Evolutionary conservation across 2,888 invertebrate species (phyloP), one percentile per base, ranked within the genome.

Genomic region (Mermis nigrescens): DNA sequence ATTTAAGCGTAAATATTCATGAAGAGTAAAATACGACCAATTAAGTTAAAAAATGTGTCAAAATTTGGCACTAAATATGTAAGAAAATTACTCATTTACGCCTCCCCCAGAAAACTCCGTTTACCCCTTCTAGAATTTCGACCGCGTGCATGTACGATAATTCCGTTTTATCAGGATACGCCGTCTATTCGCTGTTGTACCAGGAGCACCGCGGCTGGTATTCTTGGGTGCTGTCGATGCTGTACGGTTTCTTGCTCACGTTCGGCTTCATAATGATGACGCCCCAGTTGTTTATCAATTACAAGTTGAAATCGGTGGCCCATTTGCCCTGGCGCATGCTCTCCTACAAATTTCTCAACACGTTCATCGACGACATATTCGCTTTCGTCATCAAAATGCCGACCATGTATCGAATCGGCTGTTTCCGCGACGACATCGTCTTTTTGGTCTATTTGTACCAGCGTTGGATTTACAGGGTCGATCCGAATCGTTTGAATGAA

Each of bases 361-460:
- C 98, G 27, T 98, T 98, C 76, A 95, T 98, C 69, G 98, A 98
- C 77, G 98, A 99, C 75, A 90, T 99, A 69, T 98, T 99, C 78
- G 98, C 98, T 61, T 98, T 99, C 79, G 92, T 99, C 63, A 98
- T 99, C 68, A 92, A 94, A 77, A 98, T 98, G 98, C 98, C 98
- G 31, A 95, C 92, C 1, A 85, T 98, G 82, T 57, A 60, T 46
- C 81, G 95, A 66, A 75, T 98, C 68, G 95, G 95, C 46, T 98
- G 95, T 77, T 91, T 98, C 79, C 82, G 95, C 74, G 95, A 95
- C 79, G 88, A 98, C 77, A 91, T 99, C 68, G 86, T 99, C 53
- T 99, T 99, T 81, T 85, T 95, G 75, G 87, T 98, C 73, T 99
- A 91, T 80, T 79, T 99, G 64, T 99, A 99, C 75, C 98, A 99